Percentiles rank a stretch among this genome's conserved stretches.
Conservation (phyloP, 1,140 invertebrate genomes). For the Drosophila obscura region DNA sequence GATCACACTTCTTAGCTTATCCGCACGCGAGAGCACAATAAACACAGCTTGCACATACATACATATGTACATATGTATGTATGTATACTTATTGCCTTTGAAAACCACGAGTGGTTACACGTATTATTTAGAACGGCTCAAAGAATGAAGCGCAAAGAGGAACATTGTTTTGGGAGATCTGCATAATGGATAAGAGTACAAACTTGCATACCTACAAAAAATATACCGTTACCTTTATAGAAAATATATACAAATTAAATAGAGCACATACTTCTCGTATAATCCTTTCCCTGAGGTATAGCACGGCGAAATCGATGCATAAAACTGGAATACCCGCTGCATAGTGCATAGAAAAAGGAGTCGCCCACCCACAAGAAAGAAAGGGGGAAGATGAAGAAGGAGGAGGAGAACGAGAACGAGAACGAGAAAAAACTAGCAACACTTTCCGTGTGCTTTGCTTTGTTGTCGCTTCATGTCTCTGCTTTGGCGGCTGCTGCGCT, state of each 20-base stretch:
- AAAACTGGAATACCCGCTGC: neutral
- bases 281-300: no score
- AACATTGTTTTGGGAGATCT: neutral
- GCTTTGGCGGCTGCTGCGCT: neutral
- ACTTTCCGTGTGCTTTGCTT: constrained; percentile 73
- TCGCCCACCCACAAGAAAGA: neutral
- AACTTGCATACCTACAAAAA: constrained; percentile 7
- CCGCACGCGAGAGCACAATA: no score
- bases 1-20: no score
- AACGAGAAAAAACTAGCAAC: constrained; percentile 72
- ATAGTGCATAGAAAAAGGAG: constrained; percentile 19
- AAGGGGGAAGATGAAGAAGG: constrained; percentile 17
- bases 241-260: no score
- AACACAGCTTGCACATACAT: no score
- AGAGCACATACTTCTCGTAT: no score
- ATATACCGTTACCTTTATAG: neutral
- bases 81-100: no score
- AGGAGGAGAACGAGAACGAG: constrained; percentile 14
- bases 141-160: constrained; percentile 7
- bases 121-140: neutral
- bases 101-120: no score
- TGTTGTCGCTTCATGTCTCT: constrained; percentile 39
- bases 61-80: no score
- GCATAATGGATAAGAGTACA: constrained; percentile 2
- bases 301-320: neutral